Conservation (phyloP, 2,888 invertebrate genomes). For the Thyatira batis region DNA sequence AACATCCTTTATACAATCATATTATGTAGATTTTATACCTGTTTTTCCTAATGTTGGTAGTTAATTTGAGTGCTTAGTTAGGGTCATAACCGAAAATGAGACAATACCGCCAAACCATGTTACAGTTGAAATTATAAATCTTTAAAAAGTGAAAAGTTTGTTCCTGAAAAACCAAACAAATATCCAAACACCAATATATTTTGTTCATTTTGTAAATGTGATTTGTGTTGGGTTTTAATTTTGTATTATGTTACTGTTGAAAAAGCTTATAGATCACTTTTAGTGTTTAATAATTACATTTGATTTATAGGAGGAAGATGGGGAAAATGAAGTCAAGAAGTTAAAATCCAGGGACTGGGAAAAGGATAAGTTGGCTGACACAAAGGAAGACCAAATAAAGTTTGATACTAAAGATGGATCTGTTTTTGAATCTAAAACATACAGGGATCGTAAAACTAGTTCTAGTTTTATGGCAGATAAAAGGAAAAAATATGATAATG, state of each 20-base stretch:
- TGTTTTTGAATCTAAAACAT: conserved; percentile 70
- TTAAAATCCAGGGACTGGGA: conserved; percentile 77
- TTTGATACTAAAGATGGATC: conserved; percentile 58
- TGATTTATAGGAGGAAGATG: conserved; percentile 70
- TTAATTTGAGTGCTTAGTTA: too few relatives aligned
- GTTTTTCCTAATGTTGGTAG: not conserved
- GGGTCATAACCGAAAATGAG: too few relatives aligned
- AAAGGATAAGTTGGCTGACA: conserved; percentile 60
- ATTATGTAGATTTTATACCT: not conserved
- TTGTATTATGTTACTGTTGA: not conserved
- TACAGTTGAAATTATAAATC: too few relatives aligned
- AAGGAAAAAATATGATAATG: conserved; percentile 71
- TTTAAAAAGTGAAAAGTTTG: too few relatives aligned
- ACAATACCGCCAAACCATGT: too few relatives aligned
- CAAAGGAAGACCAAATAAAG: conserved; percentile 61
- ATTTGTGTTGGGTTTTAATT: not conserved
- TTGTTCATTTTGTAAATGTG: too few relatives aligned
- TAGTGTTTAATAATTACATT: not conserved
- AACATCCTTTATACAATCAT: not conserved
- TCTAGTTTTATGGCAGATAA: conserved; percentile 65
- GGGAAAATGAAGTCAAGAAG: conserved; percentile 72
- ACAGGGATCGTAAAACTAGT: conserved; percentile 65
- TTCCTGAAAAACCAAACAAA: too few relatives aligned
- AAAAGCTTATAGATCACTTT: not conserved
- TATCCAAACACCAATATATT: too few relatives aligned